Percentiles rank a stretch among this genome's conserved stretches.
phyloP scores from a whole-genome alignment of 1,140 invertebrate species.

The Achroia grisella region DNA sequence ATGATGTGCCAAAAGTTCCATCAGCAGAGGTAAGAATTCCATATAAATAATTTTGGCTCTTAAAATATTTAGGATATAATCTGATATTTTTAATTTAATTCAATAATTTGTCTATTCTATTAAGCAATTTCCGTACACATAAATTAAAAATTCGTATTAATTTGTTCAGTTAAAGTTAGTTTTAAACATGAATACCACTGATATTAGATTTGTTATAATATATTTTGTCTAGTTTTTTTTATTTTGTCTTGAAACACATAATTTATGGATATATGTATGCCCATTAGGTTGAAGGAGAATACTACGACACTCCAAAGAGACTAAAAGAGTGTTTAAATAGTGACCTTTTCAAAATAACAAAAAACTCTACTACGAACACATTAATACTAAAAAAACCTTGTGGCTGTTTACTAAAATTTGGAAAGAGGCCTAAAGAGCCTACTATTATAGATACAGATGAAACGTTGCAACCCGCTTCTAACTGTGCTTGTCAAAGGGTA shows the following conservation, averaged over 20 bases:
- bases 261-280: neutral
- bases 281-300: conserved; percentile 65
- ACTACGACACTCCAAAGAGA: conserved; percentile 86
- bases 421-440: conserved; percentile 59
- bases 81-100: no score
- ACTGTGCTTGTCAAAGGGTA: conserved; percentile 77
- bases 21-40: conserved; percentile 65
- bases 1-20: conserved; percentile 81
- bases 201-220: no score
- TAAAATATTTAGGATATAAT: no score
- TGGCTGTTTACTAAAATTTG: conserved; percentile 74
- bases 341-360: conserved; percentile 75
- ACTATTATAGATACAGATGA: conserved; percentile 57
- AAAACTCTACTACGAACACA: conserved; percentile 73
- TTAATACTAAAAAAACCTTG: conserved; percentile 77
- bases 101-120: no score
- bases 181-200: no score
- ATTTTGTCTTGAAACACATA: no score
- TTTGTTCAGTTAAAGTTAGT: no score
- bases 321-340: conserved; percentile 81
- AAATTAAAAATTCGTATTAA: no score
- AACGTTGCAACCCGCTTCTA: conserved; percentile 41
- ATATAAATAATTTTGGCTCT: neutral
- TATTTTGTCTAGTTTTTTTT: no score
- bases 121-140: no score